A percentile compares a stretch with the other conserved stretches of the same genome.
These are phyloP conservation scores for Bergia sp. DNA, from an alignment of 92 coral and sea anemone species.

Conservation along the genomic window DNA sequence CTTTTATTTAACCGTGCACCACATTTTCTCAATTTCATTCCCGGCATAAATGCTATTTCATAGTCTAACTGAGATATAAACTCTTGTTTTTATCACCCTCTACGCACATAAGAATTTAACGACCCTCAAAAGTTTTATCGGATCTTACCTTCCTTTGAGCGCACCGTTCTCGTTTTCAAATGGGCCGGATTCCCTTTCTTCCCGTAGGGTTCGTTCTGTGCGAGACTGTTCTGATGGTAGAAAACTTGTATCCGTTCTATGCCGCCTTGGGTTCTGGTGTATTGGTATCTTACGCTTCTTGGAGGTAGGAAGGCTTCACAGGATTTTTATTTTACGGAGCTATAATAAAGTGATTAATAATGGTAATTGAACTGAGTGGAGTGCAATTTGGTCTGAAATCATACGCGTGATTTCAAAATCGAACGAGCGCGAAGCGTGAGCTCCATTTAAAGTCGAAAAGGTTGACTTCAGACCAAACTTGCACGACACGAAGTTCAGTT, in stretches of 20 bases:
- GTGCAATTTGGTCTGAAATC: too few species aligned
- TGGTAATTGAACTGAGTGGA: too few species aligned
- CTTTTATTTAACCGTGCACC: too few species aligned
- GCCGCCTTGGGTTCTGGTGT: constrained; percentile 55
- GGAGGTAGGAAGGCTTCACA: constrained; percentile 53
- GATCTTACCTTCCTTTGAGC: not conserved
- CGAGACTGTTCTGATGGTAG: constrained; percentile 60
- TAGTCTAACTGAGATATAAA: too few species aligned
- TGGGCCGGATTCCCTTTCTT: not conserved
- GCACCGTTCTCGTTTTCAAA: not conserved
- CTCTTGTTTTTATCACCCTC: too few species aligned
- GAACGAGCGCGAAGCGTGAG: too few species aligned
- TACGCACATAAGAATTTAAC: too few species aligned
- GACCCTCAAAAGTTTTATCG: too few species aligned
- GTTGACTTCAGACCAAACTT: not conserved
- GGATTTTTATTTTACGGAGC: not conserved
- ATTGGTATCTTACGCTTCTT: constrained; percentile 54
- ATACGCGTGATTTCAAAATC: too few species aligned
- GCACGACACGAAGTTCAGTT: too few species aligned
- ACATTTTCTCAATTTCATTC: too few species aligned
- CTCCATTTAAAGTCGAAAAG: not conserved
- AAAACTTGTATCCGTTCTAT: constrained; percentile 63
- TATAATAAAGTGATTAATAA: not conserved
- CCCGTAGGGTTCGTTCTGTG: constrained; percentile 72
- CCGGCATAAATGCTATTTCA: too few species aligned